Conservation (phyloP, 2,888 invertebrate species). For the Drosophila quinaria region DNA sequence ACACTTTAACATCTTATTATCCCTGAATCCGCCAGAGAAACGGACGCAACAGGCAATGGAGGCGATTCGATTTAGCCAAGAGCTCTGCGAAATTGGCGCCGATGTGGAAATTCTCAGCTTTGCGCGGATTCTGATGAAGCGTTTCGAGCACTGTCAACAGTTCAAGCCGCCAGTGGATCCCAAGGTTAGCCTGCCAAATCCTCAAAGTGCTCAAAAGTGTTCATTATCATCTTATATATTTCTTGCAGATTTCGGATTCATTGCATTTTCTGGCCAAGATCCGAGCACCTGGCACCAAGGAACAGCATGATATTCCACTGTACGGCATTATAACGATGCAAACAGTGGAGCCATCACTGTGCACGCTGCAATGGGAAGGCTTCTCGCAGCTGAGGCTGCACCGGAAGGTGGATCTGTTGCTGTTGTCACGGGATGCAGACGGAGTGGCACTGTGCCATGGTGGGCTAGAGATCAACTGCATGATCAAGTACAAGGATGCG, state of each 20-base stretch:
- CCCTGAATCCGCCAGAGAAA: constrained; percentile 84
- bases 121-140: constrained; percentile 88
- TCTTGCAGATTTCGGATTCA: constrained; percentile 85
- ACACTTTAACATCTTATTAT: neutral
- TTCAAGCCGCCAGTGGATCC: constrained; percentile 86
- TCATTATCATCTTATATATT: neutral
- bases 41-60: constrained; percentile 87
- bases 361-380: constrained; percentile 87
- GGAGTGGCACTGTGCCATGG: constrained; percentile 89
- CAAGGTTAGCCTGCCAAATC: constrained; percentile 58
- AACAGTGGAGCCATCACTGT: constrained; percentile 88
- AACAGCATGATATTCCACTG: constrained; percentile 86
- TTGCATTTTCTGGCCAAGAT: constrained; percentile 87
- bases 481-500: constrained; percentile 87
- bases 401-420: constrained; percentile 87
- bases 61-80: constrained; percentile 89
- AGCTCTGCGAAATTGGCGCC: constrained; percentile 88
- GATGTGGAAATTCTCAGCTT: constrained; percentile 91
- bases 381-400: constrained; percentile 87
- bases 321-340: constrained; percentile 89
- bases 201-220: too few species aligned
- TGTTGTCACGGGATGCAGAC: constrained; percentile 89
- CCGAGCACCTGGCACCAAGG: constrained; percentile 85
- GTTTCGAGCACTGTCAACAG: constrained; percentile 89
- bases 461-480: constrained; percentile 88